Evolutionary conservation across 1,140 invertebrate genomes (phyloP), one percentile per base, ranked within the genome.

Genomic region (Stegodyphus dumicola): DNA sequence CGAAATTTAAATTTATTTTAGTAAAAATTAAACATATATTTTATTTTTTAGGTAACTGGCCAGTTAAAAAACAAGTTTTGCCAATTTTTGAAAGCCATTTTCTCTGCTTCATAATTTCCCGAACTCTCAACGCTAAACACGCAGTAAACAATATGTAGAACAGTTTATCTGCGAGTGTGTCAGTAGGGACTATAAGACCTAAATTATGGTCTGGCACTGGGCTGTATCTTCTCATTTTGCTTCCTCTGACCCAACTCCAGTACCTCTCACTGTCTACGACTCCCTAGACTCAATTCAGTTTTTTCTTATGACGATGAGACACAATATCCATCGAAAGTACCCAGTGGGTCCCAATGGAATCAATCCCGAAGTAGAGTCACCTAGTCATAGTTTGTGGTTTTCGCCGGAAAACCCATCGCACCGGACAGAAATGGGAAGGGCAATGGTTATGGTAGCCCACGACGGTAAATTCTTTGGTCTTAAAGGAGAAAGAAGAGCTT

Each of bases 261-360:
- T 56, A 77, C 77, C 33, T 56, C 70, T 79, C 77, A 70, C 65
- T 52, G 7, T 51, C 49, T 51, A 83, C 52, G 80, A 75, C 56
- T 83, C 80, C 80, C 80, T 48, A 66, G 80, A 48, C 71, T 52
- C 80, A 74, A 17, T 18, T 80, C 48, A 53, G 69, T 11, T 15
- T 11, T 83, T 83, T 75, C 80, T 83, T 83, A 83, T 83, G 80
- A 75, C 70, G n/a, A 64, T 66, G 80, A 18, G 15, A 33, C 18
- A 48, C 70, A 66, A 60, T 75, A 75, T 83, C 70, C 75, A 83
- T 83, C 80, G 80, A n/a, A 66, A 56, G 17, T 74, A 53, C 64
- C 56, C 60, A 48, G 11, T 9, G 5, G 76, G 73, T 60, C 56
- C 56, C 56, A 60, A 60, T 11, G 15, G 56, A 60, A 9, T 60